These are phyloP conservation scores for Eustalomyia histrio DNA, from an alignment of 2,888 invertebrate genomes.

Conservation along the genomic window DNA sequence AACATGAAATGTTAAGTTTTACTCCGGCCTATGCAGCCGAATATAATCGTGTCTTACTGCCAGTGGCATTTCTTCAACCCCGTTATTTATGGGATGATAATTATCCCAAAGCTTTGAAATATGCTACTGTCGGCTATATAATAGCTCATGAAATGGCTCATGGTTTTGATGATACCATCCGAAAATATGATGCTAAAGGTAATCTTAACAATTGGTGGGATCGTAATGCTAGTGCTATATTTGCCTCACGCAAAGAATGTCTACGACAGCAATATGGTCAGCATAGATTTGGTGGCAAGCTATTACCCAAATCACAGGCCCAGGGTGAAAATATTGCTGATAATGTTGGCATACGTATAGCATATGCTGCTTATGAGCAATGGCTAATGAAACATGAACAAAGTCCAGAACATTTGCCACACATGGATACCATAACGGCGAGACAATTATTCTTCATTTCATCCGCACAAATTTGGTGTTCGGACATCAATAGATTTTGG, in stretches of 20 bases:
- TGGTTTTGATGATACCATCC: slow-evolving; percentile 73
- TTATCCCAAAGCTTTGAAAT: slow-evolving; percentile 74
- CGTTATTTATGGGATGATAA: slow-evolving; percentile 73
- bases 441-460: slow-evolving; percentile 76
- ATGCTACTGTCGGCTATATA: slow-evolving; percentile 73
- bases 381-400: slow-evolving; percentile 70
- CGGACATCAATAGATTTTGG: slow-evolving; percentile 66
- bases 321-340: slow-evolving; percentile 76
- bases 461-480: slow-evolving; percentile 73
- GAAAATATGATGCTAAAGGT: slow-evolving; percentile 72
- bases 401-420: slow-evolving; percentile 67
- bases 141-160: slow-evolving; percentile 75
- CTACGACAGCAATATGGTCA: slow-evolving; percentile 72
- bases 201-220: slow-evolving; percentile 75
- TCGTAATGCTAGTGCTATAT: slow-evolving; percentile 68
- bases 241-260: slow-evolving; percentile 71
- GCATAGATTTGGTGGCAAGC: slow-evolving; percentile 64
- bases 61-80: slow-evolving; percentile 73
- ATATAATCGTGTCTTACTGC: slow-evolving; percentile 72
- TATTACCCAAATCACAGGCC: slow-evolving; percentile 66
- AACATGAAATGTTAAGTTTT: slow-evolving; percentile 55
- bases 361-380: slow-evolving; percentile 72
- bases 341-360: slow-evolving; percentile 74
- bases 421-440: slow-evolving; percentile 68
- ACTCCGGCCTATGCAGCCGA: slow-evolving; percentile 71